Evolutionary conservation across 2,888 invertebrate genomes (phyloP).

Genomic region (Hofmannophila pseudospretella): DNA sequence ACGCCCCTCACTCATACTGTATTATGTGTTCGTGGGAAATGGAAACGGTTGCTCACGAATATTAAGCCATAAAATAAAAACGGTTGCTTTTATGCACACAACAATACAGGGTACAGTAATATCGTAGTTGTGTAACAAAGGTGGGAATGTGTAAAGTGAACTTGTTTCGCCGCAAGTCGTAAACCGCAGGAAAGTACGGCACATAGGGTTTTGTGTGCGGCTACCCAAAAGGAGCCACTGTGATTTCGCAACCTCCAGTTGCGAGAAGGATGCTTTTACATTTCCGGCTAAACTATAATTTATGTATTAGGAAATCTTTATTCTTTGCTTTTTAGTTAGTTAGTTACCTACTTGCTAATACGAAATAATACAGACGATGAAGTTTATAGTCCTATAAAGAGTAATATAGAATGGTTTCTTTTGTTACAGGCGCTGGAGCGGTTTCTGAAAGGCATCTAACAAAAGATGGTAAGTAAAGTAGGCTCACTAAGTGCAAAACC

Average conservation of each 20-base stretch:
- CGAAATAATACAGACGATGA: no score
- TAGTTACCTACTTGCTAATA: no score
- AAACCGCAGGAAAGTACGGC: constrained; percentile 31
- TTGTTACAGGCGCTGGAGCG: constrained; percentile 53
- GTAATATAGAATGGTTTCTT: constrained; percentile 12
- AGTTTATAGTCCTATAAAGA: neutral
- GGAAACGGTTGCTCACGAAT: neutral
- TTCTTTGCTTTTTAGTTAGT: constrained; percentile 1
- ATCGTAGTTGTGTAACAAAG: constrained; percentile 21
- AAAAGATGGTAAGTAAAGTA: constrained; percentile 36
- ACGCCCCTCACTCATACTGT: no score
- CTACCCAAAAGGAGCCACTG: constrained; percentile 19
- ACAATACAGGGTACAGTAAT: constrained; percentile 7
- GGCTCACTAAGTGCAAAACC: no score
- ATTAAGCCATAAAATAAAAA: neutral
- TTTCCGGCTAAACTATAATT: constrained; percentile 22
- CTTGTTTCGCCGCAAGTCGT: constrained; percentile 38
- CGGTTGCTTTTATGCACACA: constrained; percentile 2
- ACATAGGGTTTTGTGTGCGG: constrained; percentile 13
- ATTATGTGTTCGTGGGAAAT: neutral
- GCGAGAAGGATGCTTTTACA: constrained; percentile 18
- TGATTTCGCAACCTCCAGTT: constrained; percentile 28
- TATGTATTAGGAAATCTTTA: constrained; percentile 10
- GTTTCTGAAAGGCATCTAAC: constrained; percentile 20
- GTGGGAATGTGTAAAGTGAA: constrained; percentile 37